Evolutionary conservation across 2,797 vertebrate species (phyloP).

Genomic region (Pseudochromis fuscus): DNA sequence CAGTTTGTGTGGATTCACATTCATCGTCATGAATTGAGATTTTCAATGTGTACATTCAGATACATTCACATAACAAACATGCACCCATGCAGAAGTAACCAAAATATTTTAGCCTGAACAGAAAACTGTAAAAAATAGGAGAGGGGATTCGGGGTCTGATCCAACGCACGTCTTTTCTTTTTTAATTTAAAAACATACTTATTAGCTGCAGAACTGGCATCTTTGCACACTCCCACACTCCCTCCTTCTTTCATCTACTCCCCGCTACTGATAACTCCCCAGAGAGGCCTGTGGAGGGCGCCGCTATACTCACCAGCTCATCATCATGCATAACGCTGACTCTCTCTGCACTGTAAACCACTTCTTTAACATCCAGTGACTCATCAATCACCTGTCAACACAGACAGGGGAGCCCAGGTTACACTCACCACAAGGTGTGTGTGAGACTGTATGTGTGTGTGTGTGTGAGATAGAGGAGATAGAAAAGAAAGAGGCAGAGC

Average conservation of each 20-base stretch:
- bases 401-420: conserved; percentile 87
- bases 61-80: conserved; percentile 81
- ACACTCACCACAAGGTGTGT: conserved; percentile 74
- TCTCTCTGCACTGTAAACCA: conserved; percentile 93
- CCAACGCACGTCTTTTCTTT: conserved; percentile 13
- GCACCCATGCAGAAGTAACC: conserved; percentile 79
- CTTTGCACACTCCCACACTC: conserved; percentile 62
- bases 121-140: conserved; percentile 35
- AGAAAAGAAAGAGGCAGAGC: conserved; percentile 47
- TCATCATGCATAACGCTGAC: conserved; percentile 92
- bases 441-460: conserved; percentile 36
- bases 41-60: conserved; percentile 67
- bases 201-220: conserved; percentile 47
- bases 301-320: conserved; percentile 91
- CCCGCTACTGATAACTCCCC: conserved; percentile 58
- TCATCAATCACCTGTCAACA: conserved; percentile 97
- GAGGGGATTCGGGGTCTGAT: conserved; percentile 33
- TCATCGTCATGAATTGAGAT: conserved; percentile 45
- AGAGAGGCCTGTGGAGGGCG: conserved; percentile 69
- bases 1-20: conserved; percentile 73
- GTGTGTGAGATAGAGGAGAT: neutral
- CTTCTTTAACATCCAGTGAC: conserved; percentile 97
- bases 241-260: conserved; percentile 53
- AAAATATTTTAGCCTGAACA: conserved; percentile 56
- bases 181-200: neutral